Conservation (phyloP, 2,797 vertebrate genomes). For the Paguma larvata region DNA sequence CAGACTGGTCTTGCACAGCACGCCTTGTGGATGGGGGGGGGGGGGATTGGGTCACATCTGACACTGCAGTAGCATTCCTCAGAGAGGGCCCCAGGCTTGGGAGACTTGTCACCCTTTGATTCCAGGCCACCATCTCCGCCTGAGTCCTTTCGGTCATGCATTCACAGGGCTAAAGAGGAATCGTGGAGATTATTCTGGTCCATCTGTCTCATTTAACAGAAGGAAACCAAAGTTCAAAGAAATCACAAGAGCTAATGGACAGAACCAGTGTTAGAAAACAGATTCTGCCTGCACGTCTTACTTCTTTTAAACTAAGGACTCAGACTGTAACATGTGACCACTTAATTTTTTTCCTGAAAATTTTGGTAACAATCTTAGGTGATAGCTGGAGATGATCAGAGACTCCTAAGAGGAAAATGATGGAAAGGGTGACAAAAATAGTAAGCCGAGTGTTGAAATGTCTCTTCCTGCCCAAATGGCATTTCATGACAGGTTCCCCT, state of each 20-base stretch:
- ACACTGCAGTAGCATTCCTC: neutral
- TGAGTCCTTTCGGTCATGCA: neutral
- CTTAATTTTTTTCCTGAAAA: neutral
- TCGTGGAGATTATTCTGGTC: neutral
- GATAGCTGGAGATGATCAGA: neutral
- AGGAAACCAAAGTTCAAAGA: conserved; percentile 27
- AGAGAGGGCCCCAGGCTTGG: neutral
- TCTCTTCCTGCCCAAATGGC: neutral
- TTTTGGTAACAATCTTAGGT: neutral
- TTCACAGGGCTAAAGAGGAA: neutral
- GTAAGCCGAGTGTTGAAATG: neutral
- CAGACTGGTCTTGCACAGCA: neutral
- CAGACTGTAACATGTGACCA: neutral
- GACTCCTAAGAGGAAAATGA: neutral
- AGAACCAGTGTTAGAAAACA: neutral
- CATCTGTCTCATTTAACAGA: conserved; percentile 46
- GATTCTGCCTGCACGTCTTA: neutral
- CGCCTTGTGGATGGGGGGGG: neutral
- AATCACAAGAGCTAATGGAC: neutral
- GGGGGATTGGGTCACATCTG: neutral
- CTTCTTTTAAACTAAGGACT: conserved; percentile 13
- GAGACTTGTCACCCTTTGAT: neutral
- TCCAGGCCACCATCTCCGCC: neutral
- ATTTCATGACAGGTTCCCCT: neutral
- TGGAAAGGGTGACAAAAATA: neutral